These are phyloP conservation scores for Meda fulgida DNA, from an alignment of 2,797 vertebrate genomes.

Conservation along the genomic window DNA sequence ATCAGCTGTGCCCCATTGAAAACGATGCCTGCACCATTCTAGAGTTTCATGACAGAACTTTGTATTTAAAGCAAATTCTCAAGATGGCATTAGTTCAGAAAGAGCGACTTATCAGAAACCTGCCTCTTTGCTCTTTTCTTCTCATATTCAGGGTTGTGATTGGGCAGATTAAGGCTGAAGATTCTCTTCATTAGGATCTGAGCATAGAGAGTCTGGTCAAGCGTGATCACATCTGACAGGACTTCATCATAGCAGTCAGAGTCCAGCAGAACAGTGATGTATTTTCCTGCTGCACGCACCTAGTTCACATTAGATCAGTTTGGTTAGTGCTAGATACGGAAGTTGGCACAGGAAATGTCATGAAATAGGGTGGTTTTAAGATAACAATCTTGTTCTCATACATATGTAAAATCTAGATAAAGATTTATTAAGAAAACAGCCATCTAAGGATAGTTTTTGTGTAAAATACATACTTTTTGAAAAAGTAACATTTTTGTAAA, in stretches of 20 bases:
- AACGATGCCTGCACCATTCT: neutral
- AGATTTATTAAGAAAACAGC: neutral
- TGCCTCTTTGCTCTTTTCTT: conserved; percentile 80
- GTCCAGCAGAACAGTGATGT: conserved; percentile 87
- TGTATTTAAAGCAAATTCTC: neutral
- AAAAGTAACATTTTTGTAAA: neutral
- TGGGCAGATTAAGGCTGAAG: conserved; percentile 80
- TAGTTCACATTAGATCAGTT: conserved; percentile 60
- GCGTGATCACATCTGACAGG: conserved; percentile 73
- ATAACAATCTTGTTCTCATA: neutral
- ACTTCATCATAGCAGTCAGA: conserved; percentile 82
- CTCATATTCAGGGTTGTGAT: conserved; percentile 68
- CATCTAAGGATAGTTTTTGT: neutral
- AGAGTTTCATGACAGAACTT: neutral
- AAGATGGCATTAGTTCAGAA: neutral
- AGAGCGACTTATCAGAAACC: conserved; percentile 62
- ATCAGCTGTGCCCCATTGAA: neutral
- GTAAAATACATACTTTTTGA: neutral
- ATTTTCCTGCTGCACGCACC: conserved; percentile 83
- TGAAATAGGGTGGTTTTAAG: too few relatives aligned
- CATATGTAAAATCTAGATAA: neutral
- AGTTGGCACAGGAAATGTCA: neutral
- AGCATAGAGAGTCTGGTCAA: conserved; percentile 78
- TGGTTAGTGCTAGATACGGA: neutral
- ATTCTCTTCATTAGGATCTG: conserved; percentile 77